These are phyloP conservation scores for Ectropis crepuscularia DNA, from an alignment of 2,888 invertebrate species.

Conservation along the genomic window DNA sequence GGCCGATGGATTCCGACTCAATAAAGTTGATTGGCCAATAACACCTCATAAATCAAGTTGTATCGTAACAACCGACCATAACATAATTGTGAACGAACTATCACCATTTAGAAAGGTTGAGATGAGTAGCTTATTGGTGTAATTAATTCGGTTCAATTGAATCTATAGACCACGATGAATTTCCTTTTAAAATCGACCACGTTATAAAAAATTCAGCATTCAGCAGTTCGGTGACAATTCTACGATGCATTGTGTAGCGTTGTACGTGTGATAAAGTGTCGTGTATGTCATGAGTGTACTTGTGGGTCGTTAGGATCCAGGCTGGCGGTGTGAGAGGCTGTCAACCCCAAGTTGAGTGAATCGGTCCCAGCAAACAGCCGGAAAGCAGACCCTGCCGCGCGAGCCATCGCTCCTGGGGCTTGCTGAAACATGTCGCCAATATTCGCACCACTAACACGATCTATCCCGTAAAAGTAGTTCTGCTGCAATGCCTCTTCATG, in stretches of 20 bases:
- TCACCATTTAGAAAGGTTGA: too few species aligned
- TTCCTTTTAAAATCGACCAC: background rate
- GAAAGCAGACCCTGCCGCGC: conserved; percentile 91
- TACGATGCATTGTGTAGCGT: conserved; percentile 27
- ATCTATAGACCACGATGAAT: conserved; percentile 20
- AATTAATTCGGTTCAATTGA: background rate
- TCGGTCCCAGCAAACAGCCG: conserved; percentile 91
- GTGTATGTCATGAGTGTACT: conserved; percentile 61
- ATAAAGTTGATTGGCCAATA: conserved; percentile 30
- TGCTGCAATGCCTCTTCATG: background rate
- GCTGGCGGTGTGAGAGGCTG: conserved; percentile 85
- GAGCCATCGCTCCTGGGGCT: conserved; percentile 91
- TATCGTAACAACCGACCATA: too few species aligned
- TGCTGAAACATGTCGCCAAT: conserved; percentile 81
- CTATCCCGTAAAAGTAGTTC: background rate
- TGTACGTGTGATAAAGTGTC: conserved; percentile 50
- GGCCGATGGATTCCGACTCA: conserved; percentile 38
- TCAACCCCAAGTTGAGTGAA: conserved; percentile 89
- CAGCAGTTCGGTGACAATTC: conserved; percentile 17
- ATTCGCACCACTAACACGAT: conserved; percentile 44
- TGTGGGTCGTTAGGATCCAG: conserved; percentile 81
- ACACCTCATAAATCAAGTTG: conserved; percentile 14
- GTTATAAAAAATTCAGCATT: background rate
- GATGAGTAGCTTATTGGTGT: background rate
- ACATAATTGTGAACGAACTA: too few species aligned